phyloP scores from a whole-genome alignment of 2,888 invertebrate species.

The Eustalomyia histrio region DNA sequence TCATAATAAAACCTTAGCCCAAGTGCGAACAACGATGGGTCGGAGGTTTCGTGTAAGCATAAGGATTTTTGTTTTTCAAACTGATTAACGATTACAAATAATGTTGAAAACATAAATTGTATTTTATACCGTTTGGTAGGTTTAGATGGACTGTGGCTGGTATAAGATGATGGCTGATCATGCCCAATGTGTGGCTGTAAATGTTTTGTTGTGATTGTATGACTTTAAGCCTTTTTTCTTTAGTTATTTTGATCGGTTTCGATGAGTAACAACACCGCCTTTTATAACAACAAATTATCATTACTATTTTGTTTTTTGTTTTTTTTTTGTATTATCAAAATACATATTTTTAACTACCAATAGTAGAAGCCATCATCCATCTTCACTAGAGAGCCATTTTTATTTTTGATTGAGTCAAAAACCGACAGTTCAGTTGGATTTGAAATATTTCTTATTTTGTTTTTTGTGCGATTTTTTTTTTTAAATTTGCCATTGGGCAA shows the following conservation, averaged over 20 bases:
- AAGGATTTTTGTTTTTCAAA: constrained; percentile 44
- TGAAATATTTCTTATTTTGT: constrained; percentile 48
- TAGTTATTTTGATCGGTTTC: constrained; percentile 45
- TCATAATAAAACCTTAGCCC: constrained; percentile 38
- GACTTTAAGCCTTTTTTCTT: constrained; percentile 39
- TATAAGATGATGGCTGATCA: constrained; percentile 10
- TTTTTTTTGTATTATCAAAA: background rate
- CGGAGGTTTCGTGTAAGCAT: constrained; percentile 52
- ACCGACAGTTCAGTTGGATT: constrained; percentile 53
- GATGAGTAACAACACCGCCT: constrained; percentile 63
- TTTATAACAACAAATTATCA: constrained; percentile 51
- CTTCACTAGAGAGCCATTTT: constrained; percentile 2
- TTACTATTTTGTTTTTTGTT: too few species aligned
- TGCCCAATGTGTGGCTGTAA: constrained; percentile 34
- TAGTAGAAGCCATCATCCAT: constrained; percentile 42
- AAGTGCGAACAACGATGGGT: constrained; percentile 61
- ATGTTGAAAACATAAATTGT: constrained; percentile 44
- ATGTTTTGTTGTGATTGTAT: constrained; percentile 50
- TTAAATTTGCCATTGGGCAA: constrained; percentile 61
- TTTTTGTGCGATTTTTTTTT: background rate
- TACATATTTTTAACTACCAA: constrained; percentile 3
- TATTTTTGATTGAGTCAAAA: constrained; percentile 62
- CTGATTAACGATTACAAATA: constrained; percentile 65
- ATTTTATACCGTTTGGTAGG: constrained; percentile 12
- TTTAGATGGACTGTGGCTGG: constrained; percentile 5